These are phyloP conservation scores for Malacosoma neustria DNA, from an alignment of 2,888 invertebrate genomes.

Conservation along the genomic window DNA sequence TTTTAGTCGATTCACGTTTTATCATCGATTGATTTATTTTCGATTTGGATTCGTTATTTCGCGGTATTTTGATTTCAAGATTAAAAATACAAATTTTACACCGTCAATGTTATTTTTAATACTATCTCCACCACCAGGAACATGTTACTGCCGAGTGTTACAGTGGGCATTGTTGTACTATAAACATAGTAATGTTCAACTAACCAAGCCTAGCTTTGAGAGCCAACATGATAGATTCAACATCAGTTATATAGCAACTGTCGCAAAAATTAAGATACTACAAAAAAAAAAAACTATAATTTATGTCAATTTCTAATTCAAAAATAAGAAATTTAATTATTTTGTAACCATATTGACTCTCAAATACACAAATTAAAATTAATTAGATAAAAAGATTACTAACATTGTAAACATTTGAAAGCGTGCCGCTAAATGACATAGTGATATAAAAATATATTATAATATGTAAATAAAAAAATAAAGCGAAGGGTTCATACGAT, in stretches of 20 bases:
- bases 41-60: neutral
- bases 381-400: conserved; percentile 27
- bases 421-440: conserved; percentile 62
- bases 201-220: conserved; percentile 28
- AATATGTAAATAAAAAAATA: conserved; percentile 22
- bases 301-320: neutral
- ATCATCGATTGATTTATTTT: too few relatives aligned
- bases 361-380: conserved; percentile 37
- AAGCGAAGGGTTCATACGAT: conserved; percentile 45
- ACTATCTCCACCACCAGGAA: conserved; percentile 43
- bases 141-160: conserved; percentile 49
- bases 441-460: conserved; percentile 23
- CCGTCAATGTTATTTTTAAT: neutral
- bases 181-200: conserved; percentile 39
- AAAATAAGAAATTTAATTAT: neutral
- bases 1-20: too few relatives aligned
- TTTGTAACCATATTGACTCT: conserved; percentile 46
- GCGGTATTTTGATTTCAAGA: neutral
- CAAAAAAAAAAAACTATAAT: neutral
- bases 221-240: conserved; percentile 34
- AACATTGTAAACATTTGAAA: conserved; percentile 73
- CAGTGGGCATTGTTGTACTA: conserved; percentile 43
- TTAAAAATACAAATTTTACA: neutral
- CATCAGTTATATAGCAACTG: neutral
- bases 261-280: neutral